Evolutionary conservation across 2,888 invertebrate genomes (phyloP).

Genomic region (Andrena chrysosceles): DNA sequence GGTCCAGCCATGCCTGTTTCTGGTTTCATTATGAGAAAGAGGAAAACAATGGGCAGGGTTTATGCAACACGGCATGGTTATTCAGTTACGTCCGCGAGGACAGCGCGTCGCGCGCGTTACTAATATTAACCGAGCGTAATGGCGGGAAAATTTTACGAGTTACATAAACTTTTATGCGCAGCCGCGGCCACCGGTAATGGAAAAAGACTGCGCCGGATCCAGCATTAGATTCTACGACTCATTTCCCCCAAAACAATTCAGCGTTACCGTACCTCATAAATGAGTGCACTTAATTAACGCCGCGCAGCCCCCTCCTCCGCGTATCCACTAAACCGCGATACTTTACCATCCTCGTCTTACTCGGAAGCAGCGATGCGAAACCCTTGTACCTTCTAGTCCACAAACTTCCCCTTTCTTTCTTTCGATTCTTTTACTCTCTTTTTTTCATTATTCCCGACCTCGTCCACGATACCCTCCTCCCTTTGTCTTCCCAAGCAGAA

Average conservation of each 20-base stretch:
- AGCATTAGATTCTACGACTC: conserved; percentile 46
- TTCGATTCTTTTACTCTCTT: background rate
- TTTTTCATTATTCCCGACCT: background rate
- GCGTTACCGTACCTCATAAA: conserved; percentile 35
- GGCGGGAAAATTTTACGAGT: conserved; percentile 51
- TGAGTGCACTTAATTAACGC: conserved; percentile 49
- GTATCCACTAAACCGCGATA: conserved; percentile 34
- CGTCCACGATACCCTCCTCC: background rate
- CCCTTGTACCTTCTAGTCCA: background rate
- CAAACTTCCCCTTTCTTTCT: background rate
- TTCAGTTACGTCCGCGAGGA: conserved; percentile 24
- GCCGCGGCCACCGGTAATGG: conserved; percentile 31
- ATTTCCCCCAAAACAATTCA: conserved; percentile 33
- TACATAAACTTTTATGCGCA: conserved; percentile 50
- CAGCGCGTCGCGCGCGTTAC: conserved; percentile 8
- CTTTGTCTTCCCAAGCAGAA: conserved; percentile 2
- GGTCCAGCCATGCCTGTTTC: background rate
- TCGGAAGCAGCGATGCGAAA: background rate
- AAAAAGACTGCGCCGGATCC: conserved; percentile 33
- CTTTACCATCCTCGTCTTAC: conserved; percentile 37
- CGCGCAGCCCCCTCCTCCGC: background rate
- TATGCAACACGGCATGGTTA: conserved; percentile 3
- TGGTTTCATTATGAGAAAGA: background rate
- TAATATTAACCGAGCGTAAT: conserved; percentile 38
- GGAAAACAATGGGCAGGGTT: background rate